Conservation (phyloP, 2,113 vertebrate species). For the Labeo rohita region DNA sequence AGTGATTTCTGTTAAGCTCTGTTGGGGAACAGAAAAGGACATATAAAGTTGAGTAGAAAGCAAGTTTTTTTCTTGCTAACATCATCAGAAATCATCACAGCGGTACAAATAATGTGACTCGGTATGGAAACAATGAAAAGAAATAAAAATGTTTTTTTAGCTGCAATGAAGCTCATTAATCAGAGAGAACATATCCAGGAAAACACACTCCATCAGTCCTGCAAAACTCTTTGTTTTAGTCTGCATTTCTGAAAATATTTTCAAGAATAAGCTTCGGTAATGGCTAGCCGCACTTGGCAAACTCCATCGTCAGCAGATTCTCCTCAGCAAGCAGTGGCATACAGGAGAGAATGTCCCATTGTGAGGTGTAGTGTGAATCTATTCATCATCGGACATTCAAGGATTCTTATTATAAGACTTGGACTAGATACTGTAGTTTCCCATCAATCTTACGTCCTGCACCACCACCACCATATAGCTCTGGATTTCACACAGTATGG, state of each 20-base stretch:
- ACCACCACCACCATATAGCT: background rate
- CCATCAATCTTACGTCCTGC: conserved; percentile 5
- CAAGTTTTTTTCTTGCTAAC: conserved; percentile 3
- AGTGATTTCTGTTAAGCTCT: background rate
- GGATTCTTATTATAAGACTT: background rate
- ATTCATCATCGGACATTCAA: conserved; percentile 16
- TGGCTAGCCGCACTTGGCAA: conserved; percentile 11
- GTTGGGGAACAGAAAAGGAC: background rate
- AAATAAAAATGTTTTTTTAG: conserved; percentile 32
- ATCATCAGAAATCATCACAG: conserved; percentile 47
- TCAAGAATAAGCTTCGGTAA: background rate
- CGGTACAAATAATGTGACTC: background rate
- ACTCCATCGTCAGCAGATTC: conserved; percentile 33
- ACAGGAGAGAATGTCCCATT: conserved; percentile 29
- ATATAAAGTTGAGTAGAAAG: background rate
- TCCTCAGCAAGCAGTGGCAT: conserved; percentile 8
- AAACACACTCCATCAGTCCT: background rate
- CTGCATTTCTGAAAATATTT: background rate
- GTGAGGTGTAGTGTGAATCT: conserved; percentile 19
- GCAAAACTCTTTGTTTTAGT: conserved; percentile 9
- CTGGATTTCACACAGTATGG: background rate
- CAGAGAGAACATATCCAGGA: conserved; percentile 41
- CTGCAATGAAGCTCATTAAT: conserved; percentile 53
- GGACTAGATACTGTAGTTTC: background rate
- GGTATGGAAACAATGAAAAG: conserved; percentile 6